Percentiles rank a stretch among this genome's conserved stretches.
Conservation (phyloP, 2,113 vertebrate genomes). For the Hymenochirus boettgeri region DNA sequence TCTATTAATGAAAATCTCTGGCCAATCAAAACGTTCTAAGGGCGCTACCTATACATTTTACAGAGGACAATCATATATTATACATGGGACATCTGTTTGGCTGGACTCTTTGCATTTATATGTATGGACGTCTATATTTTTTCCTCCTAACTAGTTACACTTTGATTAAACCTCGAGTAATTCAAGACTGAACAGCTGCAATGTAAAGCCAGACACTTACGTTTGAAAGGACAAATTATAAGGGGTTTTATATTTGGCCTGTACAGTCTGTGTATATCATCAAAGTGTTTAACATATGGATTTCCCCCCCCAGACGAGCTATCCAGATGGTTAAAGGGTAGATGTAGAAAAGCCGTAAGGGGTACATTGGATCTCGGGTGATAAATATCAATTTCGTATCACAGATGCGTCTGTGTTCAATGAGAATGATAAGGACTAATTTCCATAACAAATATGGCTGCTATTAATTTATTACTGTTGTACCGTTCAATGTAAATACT, state of each 20-base stretch:
- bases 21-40: background rate
- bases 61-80: background rate
- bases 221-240: background rate
- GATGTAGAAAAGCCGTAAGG: no score
- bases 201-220: background rate
- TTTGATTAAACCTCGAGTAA: constrained; percentile 15
- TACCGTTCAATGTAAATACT: no score
- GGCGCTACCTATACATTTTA: background rate
- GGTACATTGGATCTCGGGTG: no score
- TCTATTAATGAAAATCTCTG: no score
- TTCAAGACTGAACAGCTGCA: constrained; percentile 24
- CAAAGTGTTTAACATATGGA: constrained; percentile 18
- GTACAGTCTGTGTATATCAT: background rate
- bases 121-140: background rate
- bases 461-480: no score
- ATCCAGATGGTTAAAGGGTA: constrained; percentile 25
- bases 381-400: no score
- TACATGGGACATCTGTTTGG: constrained; percentile 10
- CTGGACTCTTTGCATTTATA: constrained; percentile 1
- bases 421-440: no score
- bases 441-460: no score
- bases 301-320: background rate
- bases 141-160: no score
- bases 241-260: background rate
- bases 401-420: no score